Evolutionary conservation across 2,888 invertebrate species (phyloP).

Genomic region (Torymus texanus): DNA sequence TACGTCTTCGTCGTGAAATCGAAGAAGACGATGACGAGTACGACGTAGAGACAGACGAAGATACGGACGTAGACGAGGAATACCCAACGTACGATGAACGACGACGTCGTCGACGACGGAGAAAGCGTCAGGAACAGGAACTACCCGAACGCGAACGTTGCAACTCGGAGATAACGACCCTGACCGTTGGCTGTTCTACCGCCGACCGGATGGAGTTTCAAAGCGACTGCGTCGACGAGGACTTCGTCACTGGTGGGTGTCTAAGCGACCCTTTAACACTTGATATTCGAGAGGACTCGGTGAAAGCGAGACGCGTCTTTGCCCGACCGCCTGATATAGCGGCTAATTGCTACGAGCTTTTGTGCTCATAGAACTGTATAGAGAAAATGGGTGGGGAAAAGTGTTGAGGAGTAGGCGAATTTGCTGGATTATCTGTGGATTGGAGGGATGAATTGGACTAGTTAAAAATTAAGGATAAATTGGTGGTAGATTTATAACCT

Average conservation of each 20-base stretch:
- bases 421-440: too few species aligned
- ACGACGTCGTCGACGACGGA: conserved; percentile 53
- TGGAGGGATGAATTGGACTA: too few species aligned
- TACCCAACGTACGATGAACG: conserved; percentile 20
- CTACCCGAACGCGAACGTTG: conserved; percentile 63
- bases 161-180: conserved; percentile 79
- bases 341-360: too few species aligned
- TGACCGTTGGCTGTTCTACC: conserved; percentile 86
- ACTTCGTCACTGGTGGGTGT: conserved; percentile 81
- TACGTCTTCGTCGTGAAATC: conserved; percentile 64
- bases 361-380: too few species aligned
- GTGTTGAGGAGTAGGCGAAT: too few species aligned
- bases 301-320: neutral
- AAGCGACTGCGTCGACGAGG: conserved; percentile 83
- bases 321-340: too few species aligned
- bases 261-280: neutral
- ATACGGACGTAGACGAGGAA: conserved; percentile 15
- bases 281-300: conserved; percentile 9
- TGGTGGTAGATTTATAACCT: too few species aligned
- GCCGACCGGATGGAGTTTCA: conserved; percentile 88
- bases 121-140: conserved; percentile 63
- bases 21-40: conserved; percentile 52
- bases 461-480: too few species aligned
- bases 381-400: too few species aligned
- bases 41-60: conserved; percentile 20